Conservation (phyloP, 2,797 vertebrate genomes). For the Salarias fasciatus region DNA sequence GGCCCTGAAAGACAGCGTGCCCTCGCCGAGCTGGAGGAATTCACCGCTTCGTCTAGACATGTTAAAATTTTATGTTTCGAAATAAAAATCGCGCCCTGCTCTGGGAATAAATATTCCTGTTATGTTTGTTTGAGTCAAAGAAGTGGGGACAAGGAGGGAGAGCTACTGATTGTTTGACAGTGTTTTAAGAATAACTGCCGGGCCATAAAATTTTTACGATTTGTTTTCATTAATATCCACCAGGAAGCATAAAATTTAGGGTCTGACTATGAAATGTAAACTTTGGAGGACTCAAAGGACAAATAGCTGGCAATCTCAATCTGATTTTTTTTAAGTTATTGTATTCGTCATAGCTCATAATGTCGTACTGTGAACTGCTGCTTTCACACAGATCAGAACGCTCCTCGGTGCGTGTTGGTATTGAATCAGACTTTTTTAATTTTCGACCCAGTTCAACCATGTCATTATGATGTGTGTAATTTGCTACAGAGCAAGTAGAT, state of each 20-base stretch:
- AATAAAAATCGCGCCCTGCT: conserved; percentile 47
- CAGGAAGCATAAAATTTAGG: conserved; percentile 55
- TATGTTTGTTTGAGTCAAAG: conserved; percentile 33
- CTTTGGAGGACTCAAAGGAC: conserved; percentile 45
- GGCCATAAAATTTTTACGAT: conserved; percentile 45
- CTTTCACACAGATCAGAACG: too few species aligned
- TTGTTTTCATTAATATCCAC: conserved; percentile 65
- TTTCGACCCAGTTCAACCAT: too few species aligned
- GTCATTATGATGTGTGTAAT: too few species aligned
- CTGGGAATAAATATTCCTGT: conserved; percentile 50
- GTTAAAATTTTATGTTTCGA: conserved; percentile 67
- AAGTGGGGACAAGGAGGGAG: not conserved
- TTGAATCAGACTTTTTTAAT: too few species aligned
- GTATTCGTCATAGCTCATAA: conserved; percentile 17
- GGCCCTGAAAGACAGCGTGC: conserved; percentile 54
- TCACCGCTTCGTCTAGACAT: conserved; percentile 63
- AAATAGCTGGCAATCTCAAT: conserved; percentile 28
- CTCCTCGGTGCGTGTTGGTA: too few species aligned
- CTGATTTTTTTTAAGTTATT: conserved; percentile 3
- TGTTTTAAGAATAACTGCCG: conserved; percentile 50
- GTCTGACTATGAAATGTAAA: conserved; percentile 39
- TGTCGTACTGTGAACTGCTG: not conserved
- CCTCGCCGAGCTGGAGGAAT: conserved; percentile 49
- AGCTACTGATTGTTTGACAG: conserved; percentile 35
- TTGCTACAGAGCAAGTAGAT: too few species aligned